A percentile compares a stretch with the other conserved stretches of the same genome.
These are phyloP conservation scores for Candidula unifasciata DNA, from an alignment of 2,888 invertebrate genomes.

Conservation along the genomic window DNA sequence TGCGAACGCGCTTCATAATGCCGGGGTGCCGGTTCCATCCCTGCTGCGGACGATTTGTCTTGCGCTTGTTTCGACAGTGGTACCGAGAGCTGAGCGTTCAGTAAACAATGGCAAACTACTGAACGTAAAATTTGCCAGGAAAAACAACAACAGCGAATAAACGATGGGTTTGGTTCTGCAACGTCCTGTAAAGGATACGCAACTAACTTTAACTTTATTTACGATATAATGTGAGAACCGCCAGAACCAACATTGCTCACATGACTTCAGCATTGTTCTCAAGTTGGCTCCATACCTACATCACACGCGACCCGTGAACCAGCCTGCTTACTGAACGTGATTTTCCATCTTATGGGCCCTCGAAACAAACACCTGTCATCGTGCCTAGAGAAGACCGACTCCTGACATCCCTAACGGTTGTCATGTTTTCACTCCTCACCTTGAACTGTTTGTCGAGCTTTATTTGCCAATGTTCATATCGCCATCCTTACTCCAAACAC, in stretches of 20 bases:
- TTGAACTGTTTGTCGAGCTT: not conserved
- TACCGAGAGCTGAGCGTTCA: too few relatives aligned
- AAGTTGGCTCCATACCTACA: conserved; percentile 22
- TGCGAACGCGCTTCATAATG: too few relatives aligned
- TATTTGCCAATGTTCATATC: not conserved
- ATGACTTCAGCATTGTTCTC: not conserved
- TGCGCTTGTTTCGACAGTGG: too few relatives aligned
- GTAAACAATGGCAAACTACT: too few relatives aligned
- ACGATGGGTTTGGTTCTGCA: too few relatives aligned
- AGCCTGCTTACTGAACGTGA: conserved; percentile 35
- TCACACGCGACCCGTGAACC: conserved; percentile 33
- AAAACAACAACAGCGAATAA: too few relatives aligned
- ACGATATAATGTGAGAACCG: not conserved
- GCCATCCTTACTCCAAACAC: not conserved
- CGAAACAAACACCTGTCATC: conserved; percentile 18
- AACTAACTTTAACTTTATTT: too few relatives aligned
- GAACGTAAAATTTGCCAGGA: too few relatives aligned
- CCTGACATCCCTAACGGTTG: not conserved
- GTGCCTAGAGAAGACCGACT: not conserved
- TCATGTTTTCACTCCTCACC: conserved; percentile 24
- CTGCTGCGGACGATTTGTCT: too few relatives aligned
- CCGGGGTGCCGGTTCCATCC: too few relatives aligned
- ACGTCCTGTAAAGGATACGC: too few relatives aligned
- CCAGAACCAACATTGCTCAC: not conserved
- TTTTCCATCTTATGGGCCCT: not conserved